Evolutionary conservation across 2,113 vertebrate genomes (phyloP).

Genomic region (Ginglymostoma cirratum): DNA sequence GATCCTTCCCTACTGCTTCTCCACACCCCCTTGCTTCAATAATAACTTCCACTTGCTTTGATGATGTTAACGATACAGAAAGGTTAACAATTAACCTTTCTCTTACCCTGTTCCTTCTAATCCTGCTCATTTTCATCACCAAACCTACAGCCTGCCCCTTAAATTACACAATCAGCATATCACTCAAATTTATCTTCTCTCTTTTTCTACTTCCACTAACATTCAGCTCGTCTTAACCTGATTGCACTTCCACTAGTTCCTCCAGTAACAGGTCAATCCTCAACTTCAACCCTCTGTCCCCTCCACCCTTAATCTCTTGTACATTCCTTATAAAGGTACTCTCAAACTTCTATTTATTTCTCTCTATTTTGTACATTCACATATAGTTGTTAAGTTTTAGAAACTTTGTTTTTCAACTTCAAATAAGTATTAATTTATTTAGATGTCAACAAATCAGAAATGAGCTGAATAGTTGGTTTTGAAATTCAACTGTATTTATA

Average conservation of each 20-base stretch:
- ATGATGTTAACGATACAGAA: too few species aligned
- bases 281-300: not conserved
- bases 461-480: not conserved
- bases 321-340: not conserved
- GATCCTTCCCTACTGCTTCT: not conserved
- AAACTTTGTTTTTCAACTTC: not conserved
- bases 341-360: not conserved
- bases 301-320: not conserved
- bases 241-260: not conserved
- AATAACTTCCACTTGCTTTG: not conserved
- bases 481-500: not conserved
- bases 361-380: not conserved
- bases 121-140: not conserved
- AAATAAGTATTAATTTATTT: not conserved
- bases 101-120: not conserved
- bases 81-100: not conserved
- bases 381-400: not conserved
- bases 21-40: not conserved
- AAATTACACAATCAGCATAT: not conserved
- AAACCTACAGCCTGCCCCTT: not conserved
- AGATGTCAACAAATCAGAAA: not conserved
- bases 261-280: not conserved
- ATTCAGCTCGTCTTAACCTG: not conserved
- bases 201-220: not conserved
- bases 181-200: not conserved